Evolutionary conservation across 2,797 vertebrate genomes (phyloP).

Genomic region (Tragelaphus oryx): DNA sequence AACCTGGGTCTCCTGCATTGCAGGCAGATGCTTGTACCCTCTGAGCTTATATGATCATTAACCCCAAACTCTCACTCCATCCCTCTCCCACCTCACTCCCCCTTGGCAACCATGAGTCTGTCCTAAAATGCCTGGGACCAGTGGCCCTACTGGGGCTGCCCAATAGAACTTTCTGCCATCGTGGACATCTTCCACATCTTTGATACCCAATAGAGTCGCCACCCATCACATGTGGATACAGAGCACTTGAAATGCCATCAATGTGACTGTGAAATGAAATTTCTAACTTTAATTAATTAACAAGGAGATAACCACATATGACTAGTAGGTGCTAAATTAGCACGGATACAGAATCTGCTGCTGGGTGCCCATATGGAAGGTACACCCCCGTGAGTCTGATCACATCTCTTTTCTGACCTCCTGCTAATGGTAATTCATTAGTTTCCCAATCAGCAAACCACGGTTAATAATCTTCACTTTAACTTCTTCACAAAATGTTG

Average conservation of each 20-base stretch:
- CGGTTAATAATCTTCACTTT: accelerated
- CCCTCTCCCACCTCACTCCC: background rate
- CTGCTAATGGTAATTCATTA: accelerated
- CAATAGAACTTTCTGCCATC: accelerated
- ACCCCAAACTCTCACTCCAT: background rate
- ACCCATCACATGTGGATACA: accelerated
- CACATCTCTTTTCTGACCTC: accelerated
- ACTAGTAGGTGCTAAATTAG: background rate
- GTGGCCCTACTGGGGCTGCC: background rate
- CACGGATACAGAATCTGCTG: accelerated
- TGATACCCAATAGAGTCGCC: accelerated
- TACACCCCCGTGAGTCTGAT: accelerated
- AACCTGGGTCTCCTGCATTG: no score
- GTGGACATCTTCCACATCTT: accelerated
- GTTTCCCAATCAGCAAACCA: background rate
- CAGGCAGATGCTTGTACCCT: no score
- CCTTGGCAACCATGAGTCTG: background rate
- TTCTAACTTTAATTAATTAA: background rate
- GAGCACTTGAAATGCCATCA: background rate
- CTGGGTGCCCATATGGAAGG: accelerated
- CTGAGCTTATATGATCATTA: background rate
- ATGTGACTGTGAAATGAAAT: background rate
- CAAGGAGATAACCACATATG: background rate
- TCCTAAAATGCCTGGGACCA: background rate
- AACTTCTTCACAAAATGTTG: background rate